Percentiles rank a stretch among this genome's conserved stretches.
Conservation (phyloP, 2,888 invertebrate species). For the Heliconius aoede region DNA sequence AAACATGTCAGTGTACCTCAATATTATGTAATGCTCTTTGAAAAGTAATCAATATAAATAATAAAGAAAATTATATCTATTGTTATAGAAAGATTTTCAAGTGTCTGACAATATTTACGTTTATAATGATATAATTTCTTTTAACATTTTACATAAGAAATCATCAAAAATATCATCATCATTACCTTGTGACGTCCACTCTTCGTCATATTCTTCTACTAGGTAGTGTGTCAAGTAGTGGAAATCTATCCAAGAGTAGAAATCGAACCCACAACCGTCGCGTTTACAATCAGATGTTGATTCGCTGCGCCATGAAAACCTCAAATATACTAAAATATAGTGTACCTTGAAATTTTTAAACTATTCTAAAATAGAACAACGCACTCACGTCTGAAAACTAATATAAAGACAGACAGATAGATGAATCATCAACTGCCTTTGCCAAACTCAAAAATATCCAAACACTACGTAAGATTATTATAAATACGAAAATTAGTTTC, state of each 20-base stretch:
- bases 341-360: neutral
- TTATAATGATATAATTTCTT: too few species aligned
- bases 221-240: too few species aligned
- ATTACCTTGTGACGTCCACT: too few species aligned
- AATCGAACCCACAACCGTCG: neutral
- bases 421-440: neutral
- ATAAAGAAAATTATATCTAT: too few species aligned
- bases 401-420: neutral
- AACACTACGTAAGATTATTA: neutral
- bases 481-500: slow-evolving; percentile 3
- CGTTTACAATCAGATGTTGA: neutral
- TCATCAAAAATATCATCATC: too few species aligned
- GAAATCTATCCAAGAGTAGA: neutral
- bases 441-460: slow-evolving; percentile 4
- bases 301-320: neutral
- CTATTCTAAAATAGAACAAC: neutral
- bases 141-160: too few species aligned
- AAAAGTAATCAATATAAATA: too few species aligned
- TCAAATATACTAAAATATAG: neutral
- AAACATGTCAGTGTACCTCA: too few species aligned
- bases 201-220: too few species aligned
- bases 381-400: neutral
- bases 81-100: too few species aligned
- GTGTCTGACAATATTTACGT: too few species aligned
- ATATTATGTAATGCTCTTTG: too few species aligned